A percentile compares a stretch with the other conserved stretches of the same genome.
phyloP scores from a whole-genome alignment of 2,888 invertebrate species.

The Hirtodrosophila confusa region DNA sequence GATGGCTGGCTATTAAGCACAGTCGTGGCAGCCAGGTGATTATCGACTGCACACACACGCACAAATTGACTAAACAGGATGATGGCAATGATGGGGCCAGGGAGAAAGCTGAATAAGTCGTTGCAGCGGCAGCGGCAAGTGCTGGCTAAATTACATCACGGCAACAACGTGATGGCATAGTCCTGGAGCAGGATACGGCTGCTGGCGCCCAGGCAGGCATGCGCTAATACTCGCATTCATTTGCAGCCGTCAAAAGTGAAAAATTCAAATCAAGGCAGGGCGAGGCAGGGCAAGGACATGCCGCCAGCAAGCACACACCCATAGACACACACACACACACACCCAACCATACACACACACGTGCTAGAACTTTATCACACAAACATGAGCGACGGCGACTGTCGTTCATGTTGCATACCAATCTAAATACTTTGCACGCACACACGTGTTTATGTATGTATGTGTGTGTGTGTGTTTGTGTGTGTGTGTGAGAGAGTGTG shows the following conservation, averaged over 20 bases:
- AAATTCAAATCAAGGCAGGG: constrained; percentile 68
- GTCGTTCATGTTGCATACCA: constrained; percentile 80
- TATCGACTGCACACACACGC: constrained; percentile 51
- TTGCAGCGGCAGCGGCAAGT: constrained; percentile 31
- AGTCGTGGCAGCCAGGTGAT: constrained; percentile 52
- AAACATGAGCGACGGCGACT: constrained; percentile 68
- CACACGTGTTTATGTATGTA: constrained; percentile 10
- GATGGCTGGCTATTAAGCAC: constrained; percentile 42
- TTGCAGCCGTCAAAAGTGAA: constrained; percentile 69
- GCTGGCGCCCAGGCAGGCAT: constrained; percentile 48
- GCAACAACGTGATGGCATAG: constrained; percentile 12
- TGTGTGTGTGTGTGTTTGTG: background rate
- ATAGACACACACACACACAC: background rate
- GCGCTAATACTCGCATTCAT: constrained; percentile 74
- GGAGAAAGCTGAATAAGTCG: constrained; percentile 61
- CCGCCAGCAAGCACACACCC: constrained; percentile 5
- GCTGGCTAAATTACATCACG: constrained; percentile 52
- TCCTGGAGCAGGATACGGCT: constrained; percentile 21
- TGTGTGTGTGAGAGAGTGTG: background rate
- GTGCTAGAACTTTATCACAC: constrained; percentile 62
- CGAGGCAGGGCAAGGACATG: constrained; percentile 46
- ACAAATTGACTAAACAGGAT: constrained; percentile 54
- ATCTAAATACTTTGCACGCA: constrained; percentile 74
- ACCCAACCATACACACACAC: constrained; percentile 13
- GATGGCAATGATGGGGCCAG: constrained; percentile 32